A percentile compares a stretch with the other conserved stretches of the same genome.
Conservation (phyloP, 1,140 invertebrate species). For the Danaus plexippus region DNA sequence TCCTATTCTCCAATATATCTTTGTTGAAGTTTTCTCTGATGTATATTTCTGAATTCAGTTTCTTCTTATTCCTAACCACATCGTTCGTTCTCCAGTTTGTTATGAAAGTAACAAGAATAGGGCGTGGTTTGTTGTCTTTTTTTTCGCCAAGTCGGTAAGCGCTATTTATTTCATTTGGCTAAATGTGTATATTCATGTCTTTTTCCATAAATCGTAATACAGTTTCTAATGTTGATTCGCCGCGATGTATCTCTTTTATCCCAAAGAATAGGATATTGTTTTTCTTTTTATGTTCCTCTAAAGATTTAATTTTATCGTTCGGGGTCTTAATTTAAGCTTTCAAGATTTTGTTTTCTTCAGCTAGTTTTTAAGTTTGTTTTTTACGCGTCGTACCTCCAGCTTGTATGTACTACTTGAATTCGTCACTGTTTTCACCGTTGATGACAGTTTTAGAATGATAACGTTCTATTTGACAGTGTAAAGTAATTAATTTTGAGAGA, state of each 20-base stretch:
- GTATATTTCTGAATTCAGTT: conserved; percentile 7
- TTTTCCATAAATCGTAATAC: not conserved
- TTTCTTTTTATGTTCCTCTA: conserved; percentile 8
- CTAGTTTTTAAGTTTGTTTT: too few species aligned
- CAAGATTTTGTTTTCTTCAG: too few species aligned
- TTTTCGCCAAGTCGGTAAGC: conserved; percentile 7
- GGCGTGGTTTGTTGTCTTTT: conserved; percentile 6
- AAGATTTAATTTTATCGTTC: conserved; percentile 4
- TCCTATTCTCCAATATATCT: conserved; percentile 10
- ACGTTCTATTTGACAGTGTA: too few species aligned
- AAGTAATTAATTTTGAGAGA: too few species aligned
- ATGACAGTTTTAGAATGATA: too few species aligned
- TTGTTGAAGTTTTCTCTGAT: conserved; percentile 12
- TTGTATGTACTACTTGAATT: too few species aligned
- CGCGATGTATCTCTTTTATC: conserved; percentile 1
- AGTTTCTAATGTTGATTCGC: conserved; percentile 4
- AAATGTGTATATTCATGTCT: not conserved
- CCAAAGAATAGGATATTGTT: conserved; percentile 8
- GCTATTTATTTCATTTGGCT: conserved; percentile 8
- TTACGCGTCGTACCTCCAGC: too few species aligned
- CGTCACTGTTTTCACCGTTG: too few species aligned
- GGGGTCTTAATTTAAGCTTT: conserved; percentile 5
- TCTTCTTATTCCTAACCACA: conserved; percentile 13
- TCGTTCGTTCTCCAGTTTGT: conserved; percentile 13
- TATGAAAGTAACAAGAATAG: conserved; percentile 8